Conservation (phyloP, 2,113 vertebrate species). For the Hippotragus niger region DNA sequence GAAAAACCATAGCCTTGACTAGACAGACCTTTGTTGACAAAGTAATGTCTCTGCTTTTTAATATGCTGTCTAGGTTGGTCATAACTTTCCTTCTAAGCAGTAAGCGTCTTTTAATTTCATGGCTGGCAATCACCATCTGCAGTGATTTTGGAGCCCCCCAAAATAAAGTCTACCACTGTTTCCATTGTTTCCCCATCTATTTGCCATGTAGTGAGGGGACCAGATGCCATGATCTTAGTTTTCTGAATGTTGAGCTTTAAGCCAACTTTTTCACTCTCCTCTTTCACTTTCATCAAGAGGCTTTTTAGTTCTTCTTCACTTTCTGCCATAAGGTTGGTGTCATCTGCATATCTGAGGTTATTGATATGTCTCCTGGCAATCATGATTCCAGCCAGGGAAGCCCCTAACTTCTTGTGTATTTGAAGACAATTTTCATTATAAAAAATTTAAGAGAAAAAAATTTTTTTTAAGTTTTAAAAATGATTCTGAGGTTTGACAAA, state of each 20-base stretch:
- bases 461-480: background rate
- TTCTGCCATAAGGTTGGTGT: background rate
- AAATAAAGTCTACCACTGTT: background rate
- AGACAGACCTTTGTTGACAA: background rate
- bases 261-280: background rate
- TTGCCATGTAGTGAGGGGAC: background rate
- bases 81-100: background rate
- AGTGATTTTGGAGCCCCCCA: fast-evolving
- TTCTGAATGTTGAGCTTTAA: background rate
- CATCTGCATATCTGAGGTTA: background rate
- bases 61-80: background rate
- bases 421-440: background rate
- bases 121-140: background rate
- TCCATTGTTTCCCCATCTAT: background rate
- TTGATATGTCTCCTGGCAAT: background rate
- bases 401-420: background rate
- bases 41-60: background rate
- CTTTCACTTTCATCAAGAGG: background rate
- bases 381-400: background rate
- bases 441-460: background rate
- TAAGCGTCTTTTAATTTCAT: background rate
- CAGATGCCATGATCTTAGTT: background rate
- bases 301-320: background rate
- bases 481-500: background rate
- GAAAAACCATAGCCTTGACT: background rate